phyloP scores from a whole-genome alignment of 2,888 invertebrate genomes.

The Adela reaumurella region DNA sequence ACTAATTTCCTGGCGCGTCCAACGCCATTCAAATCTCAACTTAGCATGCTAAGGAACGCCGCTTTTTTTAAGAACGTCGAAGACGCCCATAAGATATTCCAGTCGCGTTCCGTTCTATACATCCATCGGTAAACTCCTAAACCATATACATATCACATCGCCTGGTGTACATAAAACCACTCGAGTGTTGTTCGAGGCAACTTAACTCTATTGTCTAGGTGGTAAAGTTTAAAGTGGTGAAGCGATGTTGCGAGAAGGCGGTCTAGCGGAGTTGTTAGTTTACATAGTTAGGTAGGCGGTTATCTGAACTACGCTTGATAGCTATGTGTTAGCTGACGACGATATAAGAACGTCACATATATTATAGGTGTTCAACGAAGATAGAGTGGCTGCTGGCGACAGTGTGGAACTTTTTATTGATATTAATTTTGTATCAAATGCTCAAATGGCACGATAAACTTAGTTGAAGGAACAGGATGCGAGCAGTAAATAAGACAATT shows the following conservation, averaged over 20 bases:
- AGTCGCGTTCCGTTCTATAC: conserved; percentile 34
- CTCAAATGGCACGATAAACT: too few species aligned
- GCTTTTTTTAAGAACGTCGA: conserved; percentile 40
- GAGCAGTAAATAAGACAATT: too few species aligned
- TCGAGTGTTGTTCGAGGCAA: neutral
- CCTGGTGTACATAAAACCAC: too few species aligned
- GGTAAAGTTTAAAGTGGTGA: neutral
- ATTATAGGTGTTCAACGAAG: too few species aligned
- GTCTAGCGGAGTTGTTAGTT: conserved; percentile 20
- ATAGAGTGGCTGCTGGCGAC: too few species aligned
- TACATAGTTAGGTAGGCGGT: conserved; percentile 47
- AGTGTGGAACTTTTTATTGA: too few species aligned
- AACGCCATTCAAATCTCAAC: conserved; percentile 39
- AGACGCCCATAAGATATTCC: conserved; percentile 42
- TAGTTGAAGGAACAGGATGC: too few species aligned
- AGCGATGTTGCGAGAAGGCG: neutral
- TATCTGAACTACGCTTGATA: conserved; percentile 34
- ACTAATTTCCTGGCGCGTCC: conserved; percentile 22
- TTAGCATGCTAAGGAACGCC: conserved; percentile 42
- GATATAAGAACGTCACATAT: too few species aligned
- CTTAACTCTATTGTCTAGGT: neutral
- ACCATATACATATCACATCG: neutral
- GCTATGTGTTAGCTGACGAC: too few species aligned
- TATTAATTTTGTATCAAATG: too few species aligned
- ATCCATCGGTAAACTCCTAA: neutral